Evolutionary conservation across 2,113 vertebrate species (phyloP).

Genomic region (Podarcis raffonei): DNA sequence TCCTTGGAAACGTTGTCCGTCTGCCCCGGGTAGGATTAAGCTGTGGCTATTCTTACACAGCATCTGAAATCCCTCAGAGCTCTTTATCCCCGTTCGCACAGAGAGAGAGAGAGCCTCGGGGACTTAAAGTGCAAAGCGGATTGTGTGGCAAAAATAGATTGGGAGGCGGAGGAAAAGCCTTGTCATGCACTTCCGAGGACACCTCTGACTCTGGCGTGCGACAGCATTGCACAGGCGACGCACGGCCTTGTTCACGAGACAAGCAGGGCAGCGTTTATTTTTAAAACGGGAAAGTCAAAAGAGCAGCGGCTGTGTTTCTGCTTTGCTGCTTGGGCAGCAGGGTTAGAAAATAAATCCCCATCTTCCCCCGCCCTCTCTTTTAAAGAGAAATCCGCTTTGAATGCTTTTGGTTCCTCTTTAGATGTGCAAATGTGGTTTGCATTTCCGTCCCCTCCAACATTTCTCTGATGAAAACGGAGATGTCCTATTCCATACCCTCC

Average conservation of each 20-base stretch:
- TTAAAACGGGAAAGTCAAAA: background rate
- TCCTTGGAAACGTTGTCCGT: background rate
- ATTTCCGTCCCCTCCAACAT: too few relatives aligned
- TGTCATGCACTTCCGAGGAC: background rate
- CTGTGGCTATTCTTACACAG: background rate
- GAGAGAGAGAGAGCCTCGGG: background rate
- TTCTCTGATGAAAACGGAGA: too few relatives aligned
- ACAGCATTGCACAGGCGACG: too few relatives aligned
- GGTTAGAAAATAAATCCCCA: too few relatives aligned
- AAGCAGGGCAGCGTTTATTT: background rate
- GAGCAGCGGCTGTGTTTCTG: too few relatives aligned
- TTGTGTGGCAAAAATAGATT: background rate
- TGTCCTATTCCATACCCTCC: too few relatives aligned
- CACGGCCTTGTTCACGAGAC: background rate
- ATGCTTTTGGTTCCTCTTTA: background rate
- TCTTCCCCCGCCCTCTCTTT: too few relatives aligned
- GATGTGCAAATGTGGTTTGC: too few relatives aligned
- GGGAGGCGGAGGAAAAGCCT: background rate
- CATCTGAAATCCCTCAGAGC: background rate
- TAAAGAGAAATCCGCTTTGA: too few relatives aligned
- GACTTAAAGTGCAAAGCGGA: background rate
- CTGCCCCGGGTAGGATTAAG: background rate
- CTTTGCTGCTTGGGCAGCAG: background rate
- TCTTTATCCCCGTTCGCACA: background rate
- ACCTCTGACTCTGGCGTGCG: background rate